Conservation (phyloP, 2,888 invertebrate genomes). For the Uloborus plumipes region DNA sequence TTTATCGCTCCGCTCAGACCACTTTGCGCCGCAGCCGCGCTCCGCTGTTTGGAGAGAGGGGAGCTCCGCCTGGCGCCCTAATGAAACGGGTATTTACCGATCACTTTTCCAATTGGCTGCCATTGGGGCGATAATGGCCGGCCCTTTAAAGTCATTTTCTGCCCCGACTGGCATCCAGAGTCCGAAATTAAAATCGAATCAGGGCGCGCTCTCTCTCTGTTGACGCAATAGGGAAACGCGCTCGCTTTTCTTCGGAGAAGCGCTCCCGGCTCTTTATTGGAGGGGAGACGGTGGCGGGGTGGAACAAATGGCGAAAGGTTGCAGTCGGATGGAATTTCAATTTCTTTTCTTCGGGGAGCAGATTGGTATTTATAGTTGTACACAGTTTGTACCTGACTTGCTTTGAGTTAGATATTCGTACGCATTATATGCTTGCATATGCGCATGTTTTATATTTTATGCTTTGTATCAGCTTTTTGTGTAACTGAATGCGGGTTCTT, state of each 20-base stretch:
- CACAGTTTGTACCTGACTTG: no score
- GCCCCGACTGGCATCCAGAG: slow-evolving; percentile 44
- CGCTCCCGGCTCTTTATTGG: slow-evolving; percentile 43
- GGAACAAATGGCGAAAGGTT: not conserved
- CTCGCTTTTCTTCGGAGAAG: not conserved
- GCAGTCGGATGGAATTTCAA: not conserved
- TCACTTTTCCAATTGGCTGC: slow-evolving; percentile 66
- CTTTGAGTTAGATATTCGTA: no score
- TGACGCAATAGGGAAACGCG: slow-evolving; percentile 29
- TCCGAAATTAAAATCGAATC: slow-evolving; percentile 66
- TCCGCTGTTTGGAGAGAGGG: not conserved
- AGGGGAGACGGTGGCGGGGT: slow-evolving; percentile 24
- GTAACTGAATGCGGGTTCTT: no score
- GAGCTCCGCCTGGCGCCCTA: slow-evolving; percentile 59
- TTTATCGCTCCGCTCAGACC: slow-evolving; percentile 3
- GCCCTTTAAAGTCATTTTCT: slow-evolving; percentile 65
- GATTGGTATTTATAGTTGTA: no score
- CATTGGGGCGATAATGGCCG: slow-evolving; percentile 65
- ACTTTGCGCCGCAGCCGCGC: slow-evolving; percentile 16
- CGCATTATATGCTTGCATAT: no score
- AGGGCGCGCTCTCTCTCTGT: slow-evolving; percentile 35
- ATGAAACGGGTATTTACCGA: slow-evolving; percentile 65
- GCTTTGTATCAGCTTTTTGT: no score
- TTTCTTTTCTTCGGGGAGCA: no score
- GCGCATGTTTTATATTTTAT: no score